Evolutionary conservation across 2,888 invertebrate genomes (phyloP).

Genomic region (Clivina fossor): DNA sequence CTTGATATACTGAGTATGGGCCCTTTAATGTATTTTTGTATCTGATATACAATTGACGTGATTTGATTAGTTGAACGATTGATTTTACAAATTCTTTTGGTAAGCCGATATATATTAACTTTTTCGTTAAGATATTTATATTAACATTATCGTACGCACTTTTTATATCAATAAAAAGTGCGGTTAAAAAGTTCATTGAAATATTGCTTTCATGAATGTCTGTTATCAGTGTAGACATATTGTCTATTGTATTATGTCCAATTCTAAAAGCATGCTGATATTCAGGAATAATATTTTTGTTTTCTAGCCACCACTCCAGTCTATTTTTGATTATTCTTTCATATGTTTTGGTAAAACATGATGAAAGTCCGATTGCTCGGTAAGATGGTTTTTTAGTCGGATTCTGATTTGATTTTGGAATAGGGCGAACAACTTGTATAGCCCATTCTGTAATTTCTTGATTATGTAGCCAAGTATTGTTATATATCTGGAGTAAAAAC

Average conservation of each 20-base stretch:
- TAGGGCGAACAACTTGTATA: not conserved
- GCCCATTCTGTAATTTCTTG: not conserved
- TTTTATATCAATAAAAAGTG: constrained; percentile 4
- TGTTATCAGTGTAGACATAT: not conserved
- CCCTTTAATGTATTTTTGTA: constrained; percentile 3
- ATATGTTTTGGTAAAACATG: constrained; percentile 35
- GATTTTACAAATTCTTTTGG: not conserved
- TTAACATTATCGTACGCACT: not conserved
- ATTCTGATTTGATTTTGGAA: not conserved
- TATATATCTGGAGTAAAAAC: not conserved
- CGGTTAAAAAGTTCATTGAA: not conserved
- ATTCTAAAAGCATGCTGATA: constrained; percentile 32
- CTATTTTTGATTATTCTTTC: constrained; percentile 34
- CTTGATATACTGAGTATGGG: too few species aligned
- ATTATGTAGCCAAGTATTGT: not conserved
- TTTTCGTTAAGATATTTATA: not conserved
- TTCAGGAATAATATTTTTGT: constrained; percentile 16
- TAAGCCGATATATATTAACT: not conserved
- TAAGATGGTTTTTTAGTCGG: constrained; percentile 5
- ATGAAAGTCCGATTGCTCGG: constrained; percentile 33
- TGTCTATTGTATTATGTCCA: not conserved
- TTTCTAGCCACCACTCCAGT: constrained; percentile 34
- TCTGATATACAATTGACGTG: not conserved
- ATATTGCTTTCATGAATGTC: constrained; percentile 2
- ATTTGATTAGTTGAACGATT: not conserved